Evolutionary conservation across 2,797 vertebrate genomes (phyloP).

Genomic region (Cygnus olor): DNA sequence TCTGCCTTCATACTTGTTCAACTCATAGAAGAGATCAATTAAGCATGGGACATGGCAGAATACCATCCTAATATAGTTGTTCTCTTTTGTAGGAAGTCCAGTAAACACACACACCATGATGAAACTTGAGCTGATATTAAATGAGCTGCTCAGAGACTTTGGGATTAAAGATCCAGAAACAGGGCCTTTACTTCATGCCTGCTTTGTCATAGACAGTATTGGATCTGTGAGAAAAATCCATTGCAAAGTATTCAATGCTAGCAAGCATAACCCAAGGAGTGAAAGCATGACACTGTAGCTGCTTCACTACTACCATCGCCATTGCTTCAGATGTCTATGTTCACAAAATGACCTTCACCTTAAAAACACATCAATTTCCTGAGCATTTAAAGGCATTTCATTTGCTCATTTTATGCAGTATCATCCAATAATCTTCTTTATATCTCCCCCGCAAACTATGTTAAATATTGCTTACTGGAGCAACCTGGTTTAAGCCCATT

Average conservation of each 20-base stretch:
- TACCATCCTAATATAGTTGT: not conserved
- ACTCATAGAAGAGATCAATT: not conserved
- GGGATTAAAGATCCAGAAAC: not conserved
- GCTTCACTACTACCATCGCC: not conserved
- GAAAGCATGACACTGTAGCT: not conserved
- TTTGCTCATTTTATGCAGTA: not conserved
- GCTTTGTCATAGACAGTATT: not conserved
- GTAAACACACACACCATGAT: not conserved
- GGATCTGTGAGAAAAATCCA: slow-evolving; percentile 5
- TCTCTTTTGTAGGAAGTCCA: not conserved
- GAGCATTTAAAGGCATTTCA: not conserved
- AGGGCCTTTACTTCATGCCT: not conserved
- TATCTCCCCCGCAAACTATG: not conserved
- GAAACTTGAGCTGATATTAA: not conserved
- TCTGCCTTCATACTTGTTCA: not conserved
- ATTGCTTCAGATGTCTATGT: not conserved
- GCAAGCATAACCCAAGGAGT: not conserved
- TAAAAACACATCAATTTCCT: not conserved
- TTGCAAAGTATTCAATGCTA: not conserved
- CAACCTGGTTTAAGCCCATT: not conserved
- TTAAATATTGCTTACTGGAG: not conserved
- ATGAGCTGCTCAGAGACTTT: not conserved
- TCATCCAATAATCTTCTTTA: not conserved
- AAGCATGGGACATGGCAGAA: not conserved
- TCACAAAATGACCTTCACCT: not conserved